A percentile compares a stretch with the other conserved stretches of the same genome.
These are phyloP conservation scores for Amblyjoppa fuscipennis DNA, from an alignment of 2,888 invertebrate species.

Conservation along the genomic window DNA sequence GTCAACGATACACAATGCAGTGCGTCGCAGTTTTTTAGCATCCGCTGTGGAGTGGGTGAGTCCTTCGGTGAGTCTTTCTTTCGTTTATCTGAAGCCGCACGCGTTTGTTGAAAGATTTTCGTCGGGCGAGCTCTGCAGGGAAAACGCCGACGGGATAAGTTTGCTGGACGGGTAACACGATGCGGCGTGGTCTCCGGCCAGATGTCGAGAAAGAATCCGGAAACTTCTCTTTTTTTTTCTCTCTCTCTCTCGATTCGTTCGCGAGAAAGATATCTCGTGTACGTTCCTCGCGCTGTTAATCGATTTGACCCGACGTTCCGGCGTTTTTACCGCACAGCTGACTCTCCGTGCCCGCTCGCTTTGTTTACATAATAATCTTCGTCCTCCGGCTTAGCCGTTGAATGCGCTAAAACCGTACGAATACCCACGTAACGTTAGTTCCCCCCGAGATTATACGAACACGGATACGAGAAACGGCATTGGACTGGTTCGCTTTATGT, in stretches of 20 bases:
- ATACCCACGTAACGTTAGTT: background rate
- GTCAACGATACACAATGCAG: constrained; percentile 74
- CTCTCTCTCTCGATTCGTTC: background rate
- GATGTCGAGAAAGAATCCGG: background rate
- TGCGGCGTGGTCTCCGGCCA: constrained; percentile 2
- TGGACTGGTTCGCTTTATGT: background rate
- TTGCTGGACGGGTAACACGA: background rate
- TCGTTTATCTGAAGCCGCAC: background rate
- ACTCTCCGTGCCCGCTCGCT: constrained; percentile 25
- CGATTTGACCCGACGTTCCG: constrained; percentile 23
- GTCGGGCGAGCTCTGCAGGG: background rate
- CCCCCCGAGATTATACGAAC: background rate
- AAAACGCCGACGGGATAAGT: background rate
- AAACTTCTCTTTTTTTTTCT: background rate
- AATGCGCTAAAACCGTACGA: background rate
- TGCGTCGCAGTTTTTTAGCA: constrained; percentile 83
- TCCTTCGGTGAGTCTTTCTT: constrained; percentile 78
- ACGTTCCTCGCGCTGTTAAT: background rate
- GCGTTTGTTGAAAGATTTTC: background rate
- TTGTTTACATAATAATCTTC: constrained; percentile 35
- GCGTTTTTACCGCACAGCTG: constrained; percentile 27
- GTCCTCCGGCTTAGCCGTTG: constrained; percentile 4
- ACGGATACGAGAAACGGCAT: background rate
- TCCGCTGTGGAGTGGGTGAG: constrained; percentile 74
- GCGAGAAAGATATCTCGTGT: background rate